Evolutionary conservation across 2,888 invertebrate species (phyloP), one percentile per base, ranked within the genome.

Genomic region (Fragum whitleyi): DNA sequence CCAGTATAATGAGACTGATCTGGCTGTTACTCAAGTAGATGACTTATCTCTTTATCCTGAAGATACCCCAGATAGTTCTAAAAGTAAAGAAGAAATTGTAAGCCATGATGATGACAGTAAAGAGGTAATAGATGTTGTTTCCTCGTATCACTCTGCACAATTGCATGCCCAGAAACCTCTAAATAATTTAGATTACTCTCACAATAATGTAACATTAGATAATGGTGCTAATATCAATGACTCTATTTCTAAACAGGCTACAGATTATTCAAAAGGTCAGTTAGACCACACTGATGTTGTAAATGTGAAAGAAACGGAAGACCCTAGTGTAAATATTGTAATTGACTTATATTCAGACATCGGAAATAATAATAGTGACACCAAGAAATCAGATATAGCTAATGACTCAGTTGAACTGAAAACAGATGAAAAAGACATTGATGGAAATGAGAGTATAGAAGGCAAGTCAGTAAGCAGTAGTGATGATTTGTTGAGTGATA

Each of bases 291-390:
- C 65, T 68, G 59, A 42, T 68, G 57, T 61, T 9, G 11, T 19
- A 26, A 32, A 1, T 61, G 26, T 1, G 79, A 76, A 2, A 51
- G 71, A 76, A 39, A 42, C 23, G 21, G 59, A 67, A 16, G 80
- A 79, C n/a, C 26, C 57, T 7, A 77, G 75, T 75, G 74, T 84
- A 55, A 74, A 71, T 68, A 71, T 55, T 65, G 81, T 85, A 51
- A 81, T 85, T 51, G 79, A 72, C 29, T 62, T 81, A 79, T 81
- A 85, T 55, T 79, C 81, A 23, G 65, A 79, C 65, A 67, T 85
- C 72, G 77, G 74, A 69, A 77, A 69, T 42, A 23, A 11, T 36
- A 61, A 61, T 28, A 11, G 1, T 19, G 21, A 55, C 21, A 59
- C 26, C 29, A 29, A 61, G 14, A 61, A 14, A 32, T 28, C 61